Evolutionary conservation across 2,888 invertebrate species (phyloP).

Genomic region (Agonopterix alstromeriana): DNA sequence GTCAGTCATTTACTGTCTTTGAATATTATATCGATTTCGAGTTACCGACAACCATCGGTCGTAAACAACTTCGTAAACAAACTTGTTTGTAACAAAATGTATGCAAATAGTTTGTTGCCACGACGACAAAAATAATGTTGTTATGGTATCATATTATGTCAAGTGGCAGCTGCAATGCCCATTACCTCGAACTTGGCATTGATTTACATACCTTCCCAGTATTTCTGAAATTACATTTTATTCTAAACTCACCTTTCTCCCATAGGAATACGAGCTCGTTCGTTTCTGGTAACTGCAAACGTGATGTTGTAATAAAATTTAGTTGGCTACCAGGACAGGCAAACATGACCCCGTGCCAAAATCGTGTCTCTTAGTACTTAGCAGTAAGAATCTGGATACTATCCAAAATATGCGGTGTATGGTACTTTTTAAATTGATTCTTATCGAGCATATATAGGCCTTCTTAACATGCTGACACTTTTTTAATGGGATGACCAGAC

Average conservation of each 20-base stretch:
- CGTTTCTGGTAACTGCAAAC: constrained; percentile 12
- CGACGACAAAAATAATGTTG: constrained; percentile 8
- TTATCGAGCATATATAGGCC: no score
- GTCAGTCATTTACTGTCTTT: no score
- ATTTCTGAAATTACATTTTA: neutral
- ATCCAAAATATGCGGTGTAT: constrained; percentile 26
- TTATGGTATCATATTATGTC: neutral
- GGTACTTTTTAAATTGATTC: no score
- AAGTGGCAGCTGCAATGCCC: constrained; percentile 23
- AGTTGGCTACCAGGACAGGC: constrained; percentile 25
- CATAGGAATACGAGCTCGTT: constrained; percentile 11
- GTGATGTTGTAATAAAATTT: neutral
- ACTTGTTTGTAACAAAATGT: no score
- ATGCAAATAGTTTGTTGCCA: constrained; percentile 5
- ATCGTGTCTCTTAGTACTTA: constrained; percentile 32
- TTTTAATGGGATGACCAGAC: no score
- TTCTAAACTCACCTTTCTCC: constrained; percentile 12
- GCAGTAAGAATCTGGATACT: constrained; percentile 39
- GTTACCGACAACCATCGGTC: no score
- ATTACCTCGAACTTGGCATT: constrained; percentile 30
- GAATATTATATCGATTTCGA: no score
- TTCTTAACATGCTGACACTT: no score
- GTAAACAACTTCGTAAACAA: no score
- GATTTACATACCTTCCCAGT: constrained; percentile 12
- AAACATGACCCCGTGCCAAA: constrained; percentile 41